Evolutionary conservation across 2,113 vertebrate species (phyloP).

Genomic region (Dryoscopus gambensis): DNA sequence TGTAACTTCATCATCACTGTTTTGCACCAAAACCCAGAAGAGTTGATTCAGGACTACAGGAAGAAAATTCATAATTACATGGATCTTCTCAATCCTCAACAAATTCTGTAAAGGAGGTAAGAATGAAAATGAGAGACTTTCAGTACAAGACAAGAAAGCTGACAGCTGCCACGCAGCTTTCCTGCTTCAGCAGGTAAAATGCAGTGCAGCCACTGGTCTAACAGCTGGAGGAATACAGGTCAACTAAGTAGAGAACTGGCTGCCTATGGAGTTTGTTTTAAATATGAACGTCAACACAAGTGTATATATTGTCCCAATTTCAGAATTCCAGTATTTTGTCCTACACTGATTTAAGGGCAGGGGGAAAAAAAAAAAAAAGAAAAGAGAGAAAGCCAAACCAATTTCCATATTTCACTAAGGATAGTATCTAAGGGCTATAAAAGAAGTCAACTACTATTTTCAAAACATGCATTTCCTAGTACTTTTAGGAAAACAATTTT

Average conservation of each 20-base stretch:
- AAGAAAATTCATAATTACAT: constrained; percentile 91
- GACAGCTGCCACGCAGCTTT: neutral
- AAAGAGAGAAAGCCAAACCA: neutral
- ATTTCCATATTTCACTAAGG: neutral
- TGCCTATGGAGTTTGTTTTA: neutral
- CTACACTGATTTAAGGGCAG: neutral
- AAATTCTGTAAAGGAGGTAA: constrained; percentile 78
- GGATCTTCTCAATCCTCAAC: constrained; percentile 91
- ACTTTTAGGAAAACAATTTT: neutral
- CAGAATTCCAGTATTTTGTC: neutral
- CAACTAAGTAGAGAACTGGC: neutral
- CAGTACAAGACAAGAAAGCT: neutral
- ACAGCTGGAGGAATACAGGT: neutral
- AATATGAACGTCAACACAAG: neutral
- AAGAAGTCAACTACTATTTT: neutral
- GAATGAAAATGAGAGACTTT: neutral
- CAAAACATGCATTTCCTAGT: neutral
- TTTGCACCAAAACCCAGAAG: constrained; percentile 90
- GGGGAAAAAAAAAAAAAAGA: too few relatives aligned
- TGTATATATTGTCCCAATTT: neutral
- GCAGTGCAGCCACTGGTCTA: neutral
- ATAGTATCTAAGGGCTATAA: neutral
- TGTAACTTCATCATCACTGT: constrained; percentile 85
- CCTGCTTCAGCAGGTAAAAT: neutral
- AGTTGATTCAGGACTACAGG: constrained; percentile 96